Conservation (phyloP, 2,888 invertebrate species). For the Pheosia gnoma region DNA sequence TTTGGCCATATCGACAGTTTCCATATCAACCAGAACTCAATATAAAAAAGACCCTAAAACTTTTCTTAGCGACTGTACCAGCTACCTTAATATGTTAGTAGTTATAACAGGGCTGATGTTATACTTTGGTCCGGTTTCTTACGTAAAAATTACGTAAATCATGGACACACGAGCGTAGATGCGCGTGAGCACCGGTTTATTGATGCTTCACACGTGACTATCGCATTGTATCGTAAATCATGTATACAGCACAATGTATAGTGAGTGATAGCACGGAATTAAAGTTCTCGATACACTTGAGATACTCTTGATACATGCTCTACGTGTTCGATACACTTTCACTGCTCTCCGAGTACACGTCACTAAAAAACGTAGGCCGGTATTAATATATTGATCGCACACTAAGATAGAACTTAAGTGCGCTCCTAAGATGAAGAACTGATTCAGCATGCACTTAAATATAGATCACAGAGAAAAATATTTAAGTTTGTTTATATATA, state of each 20-base stretch:
- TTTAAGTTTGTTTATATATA: too few species aligned
- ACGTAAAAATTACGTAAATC: constrained; percentile 73
- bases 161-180: constrained; percentile 34
- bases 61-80: constrained; percentile 31
- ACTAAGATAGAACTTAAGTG: too few species aligned
- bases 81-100: constrained; percentile 15
- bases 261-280: neutral
- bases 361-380: too few species aligned
- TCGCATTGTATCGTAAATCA: constrained; percentile 8
- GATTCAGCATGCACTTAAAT: too few species aligned
- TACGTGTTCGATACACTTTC: neutral
- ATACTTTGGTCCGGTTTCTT: constrained; percentile 68
- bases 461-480: too few species aligned
- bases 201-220: constrained; percentile 31
- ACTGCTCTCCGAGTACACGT: neutral
- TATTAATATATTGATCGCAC: too few species aligned
- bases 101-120: constrained; percentile 45
- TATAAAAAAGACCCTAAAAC: neutral
- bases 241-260: constrained; percentile 1
- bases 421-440: too few species aligned
- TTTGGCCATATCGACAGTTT: too few species aligned
- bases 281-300: constrained; percentile 7
- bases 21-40: too few species aligned
- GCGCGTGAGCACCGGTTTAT: constrained; percentile 31
- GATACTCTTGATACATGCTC: constrained; percentile 1